Conservation (phyloP, 2,888 invertebrate species). For the Amphiduros pacificus region DNA sequence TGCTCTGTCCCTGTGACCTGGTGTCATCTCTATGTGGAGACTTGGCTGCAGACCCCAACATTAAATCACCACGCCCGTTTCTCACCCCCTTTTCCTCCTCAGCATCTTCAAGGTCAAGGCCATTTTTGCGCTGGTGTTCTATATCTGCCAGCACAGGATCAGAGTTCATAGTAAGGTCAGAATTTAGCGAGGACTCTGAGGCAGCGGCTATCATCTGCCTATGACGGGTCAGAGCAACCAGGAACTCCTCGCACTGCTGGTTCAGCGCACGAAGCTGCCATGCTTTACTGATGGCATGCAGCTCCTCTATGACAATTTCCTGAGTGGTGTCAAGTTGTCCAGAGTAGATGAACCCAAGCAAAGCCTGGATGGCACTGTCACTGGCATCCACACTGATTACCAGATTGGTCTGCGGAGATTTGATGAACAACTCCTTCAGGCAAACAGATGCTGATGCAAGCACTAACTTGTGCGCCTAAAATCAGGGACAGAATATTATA, state of each 20-base stretch:
- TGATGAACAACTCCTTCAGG: neutral
- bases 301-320: neutral
- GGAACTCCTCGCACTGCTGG: neutral
- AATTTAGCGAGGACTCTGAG: neutral
- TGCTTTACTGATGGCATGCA: neutral
- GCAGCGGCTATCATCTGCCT: neutral
- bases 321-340: neutral
- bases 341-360: neutral
- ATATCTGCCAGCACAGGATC: neutral
- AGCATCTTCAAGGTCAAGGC: neutral
- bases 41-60: neutral
- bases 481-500: too few species aligned
- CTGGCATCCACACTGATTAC: neutral
- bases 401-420: neutral
- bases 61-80: neutral
- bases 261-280: neutral
- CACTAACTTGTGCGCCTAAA: neutral
- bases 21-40: neutral
- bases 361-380: neutral
- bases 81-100: neutral
- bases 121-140: neutral
- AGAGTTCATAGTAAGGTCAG: neutral
- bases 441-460: neutral
- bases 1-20: neutral
- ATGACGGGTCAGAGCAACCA: neutral